Percentiles rank a stretch among this genome's conserved stretches.
Conservation (phyloP, 2,113 vertebrate species). For the Gallinago undulata region DNA sequence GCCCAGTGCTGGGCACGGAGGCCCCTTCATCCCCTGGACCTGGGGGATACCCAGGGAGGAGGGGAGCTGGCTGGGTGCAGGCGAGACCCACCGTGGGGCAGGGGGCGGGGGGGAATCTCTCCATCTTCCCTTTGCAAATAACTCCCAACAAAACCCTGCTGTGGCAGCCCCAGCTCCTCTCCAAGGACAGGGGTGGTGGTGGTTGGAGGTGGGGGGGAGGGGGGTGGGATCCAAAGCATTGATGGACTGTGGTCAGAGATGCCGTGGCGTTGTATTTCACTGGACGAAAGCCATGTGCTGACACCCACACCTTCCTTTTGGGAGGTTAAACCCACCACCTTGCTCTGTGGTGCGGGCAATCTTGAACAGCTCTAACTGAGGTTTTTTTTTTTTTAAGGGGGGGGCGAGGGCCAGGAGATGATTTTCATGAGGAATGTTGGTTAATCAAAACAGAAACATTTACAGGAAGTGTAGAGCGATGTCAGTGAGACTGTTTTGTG, state of each 20-base stretch:
- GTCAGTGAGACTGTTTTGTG: not conserved
- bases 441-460: conserved; percentile 25
- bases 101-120: not conserved
- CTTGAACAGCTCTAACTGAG: not conserved
- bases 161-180: not conserved
- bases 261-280: not conserved
- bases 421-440: conserved; percentile 3
- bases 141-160: too few species aligned
- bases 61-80: not conserved
- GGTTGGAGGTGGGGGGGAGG: not conserved
- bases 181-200: not conserved
- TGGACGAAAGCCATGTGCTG: not conserved
- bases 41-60: rapidly evolving
- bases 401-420: not conserved
- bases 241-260: not conserved
- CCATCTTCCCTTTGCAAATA: not conserved
- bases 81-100: rapidly evolving
- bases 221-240: not conserved
- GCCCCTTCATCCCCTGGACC: rapidly evolving
- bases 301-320: not conserved
- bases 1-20: rapidly evolving
- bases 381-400: not conserved
- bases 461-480: not conserved
- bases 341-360: not conserved
- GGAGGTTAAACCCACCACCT: not conserved